Conservation (phyloP, 1,140 invertebrate species). For the Hycleus cichorii region DNA sequence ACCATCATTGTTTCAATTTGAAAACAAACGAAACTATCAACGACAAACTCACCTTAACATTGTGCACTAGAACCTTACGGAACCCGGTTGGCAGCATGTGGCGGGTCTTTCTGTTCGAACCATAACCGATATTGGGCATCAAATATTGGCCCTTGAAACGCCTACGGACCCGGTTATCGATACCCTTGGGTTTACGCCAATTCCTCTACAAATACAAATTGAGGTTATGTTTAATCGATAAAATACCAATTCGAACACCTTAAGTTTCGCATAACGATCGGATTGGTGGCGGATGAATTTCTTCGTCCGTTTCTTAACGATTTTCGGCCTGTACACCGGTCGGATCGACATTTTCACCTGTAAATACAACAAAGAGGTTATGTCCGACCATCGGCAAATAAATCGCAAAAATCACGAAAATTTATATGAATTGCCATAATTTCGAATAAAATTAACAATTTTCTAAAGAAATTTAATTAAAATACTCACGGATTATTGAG, state of each 20-base stretch:
- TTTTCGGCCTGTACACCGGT: conserved; percentile 79
- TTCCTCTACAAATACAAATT: conserved; percentile 52
- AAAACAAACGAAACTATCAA: not conserved
- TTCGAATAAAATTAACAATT: not conserved
- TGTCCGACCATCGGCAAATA: not conserved
- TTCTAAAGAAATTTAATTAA: not conserved
- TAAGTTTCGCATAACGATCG: conserved; percentile 93
- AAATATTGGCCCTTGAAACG: conserved; percentile 97
- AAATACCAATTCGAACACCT: conserved; percentile 49
- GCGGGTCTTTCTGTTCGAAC: conserved; percentile 86
- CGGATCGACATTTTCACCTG: conserved; percentile 61
- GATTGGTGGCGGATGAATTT: conserved; percentile 95
- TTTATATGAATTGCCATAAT: not conserved
- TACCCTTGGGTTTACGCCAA: conserved; percentile 94
- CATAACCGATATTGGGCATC: conserved; percentile 99
- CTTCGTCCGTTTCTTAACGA: conserved; percentile 94
- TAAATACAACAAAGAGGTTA: conserved; percentile 6
- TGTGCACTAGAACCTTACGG: conserved; percentile 76
- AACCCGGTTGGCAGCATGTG: conserved; percentile 98
- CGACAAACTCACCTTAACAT: conserved; percentile 62
- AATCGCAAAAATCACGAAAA: not conserved
- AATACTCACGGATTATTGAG: conserved; percentile 24
- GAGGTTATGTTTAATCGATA: conserved; percentile 3
- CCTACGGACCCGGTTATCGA: conserved; percentile 98
- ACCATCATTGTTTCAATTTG: conserved; percentile 30